These are phyloP conservation scores for Morus bassanus DNA, from an alignment of 2,797 vertebrate species.

Conservation along the genomic window DNA sequence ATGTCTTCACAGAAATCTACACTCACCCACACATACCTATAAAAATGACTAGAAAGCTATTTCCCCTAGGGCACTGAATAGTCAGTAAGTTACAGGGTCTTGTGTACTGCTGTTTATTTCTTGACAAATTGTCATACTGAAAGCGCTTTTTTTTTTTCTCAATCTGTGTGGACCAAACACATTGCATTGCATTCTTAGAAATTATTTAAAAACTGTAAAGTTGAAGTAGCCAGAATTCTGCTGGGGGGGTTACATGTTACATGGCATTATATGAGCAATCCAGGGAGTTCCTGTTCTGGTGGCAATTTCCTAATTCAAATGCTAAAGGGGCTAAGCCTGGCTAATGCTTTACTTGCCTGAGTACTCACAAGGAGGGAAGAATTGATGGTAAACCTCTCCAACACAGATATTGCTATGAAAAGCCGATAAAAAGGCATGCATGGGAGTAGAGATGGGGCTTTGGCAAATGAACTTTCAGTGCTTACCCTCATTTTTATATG, in stretches of 20 bases:
- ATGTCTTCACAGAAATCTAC: neutral
- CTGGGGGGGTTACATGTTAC: neutral
- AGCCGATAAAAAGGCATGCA: neutral
- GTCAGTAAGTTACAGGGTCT: slow-evolving; percentile 16
- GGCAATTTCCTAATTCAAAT: neutral
- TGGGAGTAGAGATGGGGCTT: neutral
- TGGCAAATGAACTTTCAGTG: neutral
- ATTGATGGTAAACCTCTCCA: neutral
- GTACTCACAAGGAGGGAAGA: neutral
- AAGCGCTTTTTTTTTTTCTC: neutral
- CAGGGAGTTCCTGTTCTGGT: neutral
- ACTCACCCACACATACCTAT: neutral
- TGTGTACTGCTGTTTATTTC: slow-evolving; percentile 43
- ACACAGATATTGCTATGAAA: neutral
- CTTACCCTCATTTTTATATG: neutral
- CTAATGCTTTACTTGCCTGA: neutral
- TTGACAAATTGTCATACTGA: slow-evolving; percentile 40
- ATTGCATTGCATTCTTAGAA: neutral
- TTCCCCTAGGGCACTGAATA: slow-evolving; percentile 9
- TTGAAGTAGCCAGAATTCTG: neutral
- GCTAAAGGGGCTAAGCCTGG: neutral
- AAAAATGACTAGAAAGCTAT: neutral
- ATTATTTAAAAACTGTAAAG: neutral
- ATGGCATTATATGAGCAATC: neutral
- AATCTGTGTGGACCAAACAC: neutral